Percentiles rank a stretch among this genome's conserved stretches.
Conservation (phyloP, 2,113 vertebrate genomes). For the Atrichornis clamosus region DNA sequence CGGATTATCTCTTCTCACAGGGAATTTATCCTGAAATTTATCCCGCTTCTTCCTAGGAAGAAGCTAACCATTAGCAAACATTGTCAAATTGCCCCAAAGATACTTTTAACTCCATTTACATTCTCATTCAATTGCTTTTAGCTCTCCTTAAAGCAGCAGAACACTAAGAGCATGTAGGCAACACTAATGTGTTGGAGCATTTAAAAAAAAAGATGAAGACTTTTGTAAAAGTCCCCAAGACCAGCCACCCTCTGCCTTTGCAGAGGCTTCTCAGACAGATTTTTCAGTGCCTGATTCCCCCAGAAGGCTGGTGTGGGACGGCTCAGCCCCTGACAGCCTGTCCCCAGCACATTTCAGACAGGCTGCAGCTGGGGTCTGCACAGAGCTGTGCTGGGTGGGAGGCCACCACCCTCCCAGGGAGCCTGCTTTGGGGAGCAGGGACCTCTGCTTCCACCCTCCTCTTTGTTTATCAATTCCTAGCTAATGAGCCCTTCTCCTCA, state of each 20-base stretch:
- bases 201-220: background rate
- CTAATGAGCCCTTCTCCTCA: slow-evolving; percentile 24
- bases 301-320: fast-evolving
- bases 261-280: background rate
- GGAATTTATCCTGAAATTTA: background rate
- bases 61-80: background rate
- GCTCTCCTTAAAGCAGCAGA: background rate
- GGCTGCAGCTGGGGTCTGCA: slow-evolving; percentile 15
- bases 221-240: background rate
- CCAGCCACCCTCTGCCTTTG: background rate
- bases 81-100: background rate
- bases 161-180: fast-evolving
- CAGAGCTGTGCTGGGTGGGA: background rate
- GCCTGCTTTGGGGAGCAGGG: background rate
- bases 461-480: slow-evolving; percentile 43
- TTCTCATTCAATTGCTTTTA: background rate
- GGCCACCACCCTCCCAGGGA: background rate
- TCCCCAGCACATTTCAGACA: background rate
- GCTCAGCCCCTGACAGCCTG: slow-evolving; percentile 19
- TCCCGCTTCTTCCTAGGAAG: background rate
- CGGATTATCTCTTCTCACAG: background rate
- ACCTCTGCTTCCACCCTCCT: background rate
- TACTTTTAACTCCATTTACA: background rate
- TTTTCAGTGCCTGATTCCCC: background rate
- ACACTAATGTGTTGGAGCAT: fast-evolving